These are phyloP conservation scores for Carabus problematicus DNA, from an alignment of 2,888 invertebrate species.

Conservation along the genomic window DNA sequence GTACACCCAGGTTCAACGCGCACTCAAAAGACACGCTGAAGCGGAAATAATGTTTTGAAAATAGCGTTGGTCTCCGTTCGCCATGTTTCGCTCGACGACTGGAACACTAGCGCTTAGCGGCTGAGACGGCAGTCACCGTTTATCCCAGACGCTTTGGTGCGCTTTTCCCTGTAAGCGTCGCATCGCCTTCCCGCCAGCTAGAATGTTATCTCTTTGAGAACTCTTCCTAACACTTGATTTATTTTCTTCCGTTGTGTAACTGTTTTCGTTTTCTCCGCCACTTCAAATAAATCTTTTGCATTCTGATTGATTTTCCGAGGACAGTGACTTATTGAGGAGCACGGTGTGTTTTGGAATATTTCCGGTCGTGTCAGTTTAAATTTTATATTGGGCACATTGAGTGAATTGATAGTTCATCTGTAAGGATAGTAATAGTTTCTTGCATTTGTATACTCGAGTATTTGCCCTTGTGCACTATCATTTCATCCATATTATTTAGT, in stretches of 20 bases:
- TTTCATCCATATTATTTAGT: too few species aligned
- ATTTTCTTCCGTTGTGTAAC: slow-evolving; percentile 26
- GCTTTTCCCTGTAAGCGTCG: slow-evolving; percentile 11
- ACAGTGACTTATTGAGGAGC: not conserved
- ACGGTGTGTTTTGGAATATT: too few species aligned
- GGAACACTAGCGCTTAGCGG: not conserved
- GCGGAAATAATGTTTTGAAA: slow-evolving; percentile 18
- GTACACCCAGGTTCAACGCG: not conserved
- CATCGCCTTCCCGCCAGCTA: slow-evolving; percentile 16
- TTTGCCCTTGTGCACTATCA: too few species aligned
- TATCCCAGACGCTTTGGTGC: slow-evolving; percentile 19
- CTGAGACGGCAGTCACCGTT: slow-evolving; percentile 13
- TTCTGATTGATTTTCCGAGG: slow-evolving; percentile 26
- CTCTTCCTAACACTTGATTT: slow-evolving; percentile 34
- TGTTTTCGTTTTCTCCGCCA: slow-evolving; percentile 16
- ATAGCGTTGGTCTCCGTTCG: slow-evolving; percentile 2
- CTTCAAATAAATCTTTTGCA: slow-evolving; percentile 27
- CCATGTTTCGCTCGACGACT: not conserved
- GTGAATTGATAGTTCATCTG: too few species aligned
- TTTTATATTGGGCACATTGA: too few species aligned
- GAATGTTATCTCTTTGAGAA: slow-evolving; percentile 29
- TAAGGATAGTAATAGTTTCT: too few species aligned
- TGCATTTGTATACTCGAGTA: too few species aligned
- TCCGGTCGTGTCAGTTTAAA: too few species aligned
- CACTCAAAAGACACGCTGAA: slow-evolving; percentile 16